Evolutionary conservation across 2,113 vertebrate genomes (phyloP).

Genomic region (Acrocephalus kingi): DNA sequence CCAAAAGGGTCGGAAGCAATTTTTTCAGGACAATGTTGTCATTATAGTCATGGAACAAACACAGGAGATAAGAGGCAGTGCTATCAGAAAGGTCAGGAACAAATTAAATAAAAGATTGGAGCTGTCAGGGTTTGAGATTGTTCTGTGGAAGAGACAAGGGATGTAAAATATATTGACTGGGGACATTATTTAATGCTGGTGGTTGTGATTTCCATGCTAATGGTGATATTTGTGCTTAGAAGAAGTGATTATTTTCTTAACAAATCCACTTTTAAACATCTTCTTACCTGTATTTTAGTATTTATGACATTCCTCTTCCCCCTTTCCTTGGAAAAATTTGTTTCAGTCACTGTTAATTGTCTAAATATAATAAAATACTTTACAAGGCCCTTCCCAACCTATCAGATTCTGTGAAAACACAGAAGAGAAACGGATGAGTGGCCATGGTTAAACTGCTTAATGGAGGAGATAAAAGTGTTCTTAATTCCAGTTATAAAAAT

Average conservation of each 20-base stretch:
- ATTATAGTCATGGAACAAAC: neutral
- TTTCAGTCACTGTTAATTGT: neutral
- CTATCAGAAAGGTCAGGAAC: constrained; percentile 12
- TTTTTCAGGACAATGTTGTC: neutral
- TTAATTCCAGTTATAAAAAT: neutral
- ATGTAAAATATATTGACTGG: neutral
- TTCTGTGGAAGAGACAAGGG: neutral
- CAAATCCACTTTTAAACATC: neutral
- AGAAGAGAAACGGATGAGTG: neutral
- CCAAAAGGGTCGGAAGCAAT: neutral
- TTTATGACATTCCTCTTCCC: fast-evolving
- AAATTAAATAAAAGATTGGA: constrained; percentile 38
- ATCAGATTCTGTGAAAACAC: neutral
- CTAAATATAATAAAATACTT: neutral
- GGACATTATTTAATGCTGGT: neutral
- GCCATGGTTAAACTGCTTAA: neutral
- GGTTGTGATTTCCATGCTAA: neutral
- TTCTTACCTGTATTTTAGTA: neutral
- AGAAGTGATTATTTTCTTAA: neutral
- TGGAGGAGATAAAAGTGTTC: neutral
- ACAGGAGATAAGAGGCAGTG: neutral
- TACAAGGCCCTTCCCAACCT: neutral
- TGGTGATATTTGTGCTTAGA: neutral
- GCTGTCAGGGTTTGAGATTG: neutral
- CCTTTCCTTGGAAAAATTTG: neutral